Base-by-base conservation (phyloP, 2,888 invertebrate species). In the Cremastinae sp. region DNA sequence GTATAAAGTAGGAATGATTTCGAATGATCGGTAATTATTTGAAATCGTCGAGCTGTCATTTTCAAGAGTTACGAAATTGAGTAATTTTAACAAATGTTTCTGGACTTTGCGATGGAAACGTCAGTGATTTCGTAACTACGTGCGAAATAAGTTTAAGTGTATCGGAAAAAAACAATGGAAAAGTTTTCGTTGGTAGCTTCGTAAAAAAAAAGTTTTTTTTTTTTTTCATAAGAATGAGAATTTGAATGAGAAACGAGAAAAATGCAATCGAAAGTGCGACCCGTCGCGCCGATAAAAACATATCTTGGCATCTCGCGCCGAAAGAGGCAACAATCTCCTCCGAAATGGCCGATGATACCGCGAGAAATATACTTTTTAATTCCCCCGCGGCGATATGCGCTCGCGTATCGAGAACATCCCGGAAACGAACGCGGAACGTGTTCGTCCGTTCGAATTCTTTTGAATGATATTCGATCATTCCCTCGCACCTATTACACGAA, bases 251-350 rank as follows among this genome's bases (percentile, higher is more conserved):
- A 62, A 56, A 28, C 18, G 59, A 61, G 43, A 10, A 22, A 65
- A 28, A 28, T 28, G 28, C 68, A 53, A 72, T 68, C 51, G 72
- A 76, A 76, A 76, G 75, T 73, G 45, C 68, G 72, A 69, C 53
- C 43, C 43, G 75, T 20, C 62, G 20, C 22, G 62, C n/a, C n/a
- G 53, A 68, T 28, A 68, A 22, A 43, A 53, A 49, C 53, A 20
- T 47, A 51, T 58, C 38, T 20, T 18, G 18, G 1, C 36, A 36
- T 49, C 34, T 34, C 9, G 20, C 20, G 36, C 58, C 28, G 41
- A 41, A 53, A 43, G 54, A 56, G 49, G 47, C 18, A 54, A 54
- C 71, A 66, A 72, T 75, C 72, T 76, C 72, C 56, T 72, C 72
- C 68, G 72, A 72, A 69, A 69, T 56, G 56, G 34, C 54, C 54